phyloP scores from a whole-genome alignment of 2,797 vertebrate genomes.

The Borostomias antarcticus region DNA sequence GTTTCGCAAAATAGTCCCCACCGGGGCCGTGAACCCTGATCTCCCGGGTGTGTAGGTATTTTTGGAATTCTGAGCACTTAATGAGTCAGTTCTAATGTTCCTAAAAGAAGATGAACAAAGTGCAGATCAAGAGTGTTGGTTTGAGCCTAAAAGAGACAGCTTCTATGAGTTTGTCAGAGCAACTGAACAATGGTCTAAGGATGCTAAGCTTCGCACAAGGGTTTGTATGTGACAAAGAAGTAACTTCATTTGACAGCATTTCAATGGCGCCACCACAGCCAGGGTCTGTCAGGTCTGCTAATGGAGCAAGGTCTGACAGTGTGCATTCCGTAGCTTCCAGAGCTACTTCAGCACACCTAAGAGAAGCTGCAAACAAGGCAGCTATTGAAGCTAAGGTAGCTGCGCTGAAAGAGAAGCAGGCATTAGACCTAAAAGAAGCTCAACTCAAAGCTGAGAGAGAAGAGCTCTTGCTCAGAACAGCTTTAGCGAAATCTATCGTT shows the following conservation, averaged over 20 bases:
- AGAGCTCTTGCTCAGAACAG: neutral
- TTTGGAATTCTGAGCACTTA: neutral
- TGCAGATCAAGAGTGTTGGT: neutral
- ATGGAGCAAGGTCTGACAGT: neutral
- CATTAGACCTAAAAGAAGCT: conserved; percentile 7
- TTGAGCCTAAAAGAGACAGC: neutral
- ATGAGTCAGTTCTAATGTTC: neutral
- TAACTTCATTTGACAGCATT: neutral
- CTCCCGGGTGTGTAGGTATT: too few relatives aligned
- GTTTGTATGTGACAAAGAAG: neutral
- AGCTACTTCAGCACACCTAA: neutral
- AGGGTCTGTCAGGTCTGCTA: neutral
- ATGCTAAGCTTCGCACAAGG: too few relatives aligned
- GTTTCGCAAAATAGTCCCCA: too few relatives aligned
- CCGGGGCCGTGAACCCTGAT: too few relatives aligned
- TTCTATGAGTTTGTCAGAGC: neutral
- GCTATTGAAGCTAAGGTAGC: neutral
- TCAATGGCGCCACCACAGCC: neutral
- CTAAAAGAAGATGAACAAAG: neutral
- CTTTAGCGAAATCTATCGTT: conserved; percentile 4
- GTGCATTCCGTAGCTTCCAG: neutral
- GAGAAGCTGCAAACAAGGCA: neutral
- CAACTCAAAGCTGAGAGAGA: conserved; percentile 6
- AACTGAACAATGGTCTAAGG: neutral
- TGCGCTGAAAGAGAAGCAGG: conserved; percentile 4